Evolutionary conservation across 2,797 vertebrate genomes (phyloP).

Genomic region (Pseudomugil tenellus): DNA sequence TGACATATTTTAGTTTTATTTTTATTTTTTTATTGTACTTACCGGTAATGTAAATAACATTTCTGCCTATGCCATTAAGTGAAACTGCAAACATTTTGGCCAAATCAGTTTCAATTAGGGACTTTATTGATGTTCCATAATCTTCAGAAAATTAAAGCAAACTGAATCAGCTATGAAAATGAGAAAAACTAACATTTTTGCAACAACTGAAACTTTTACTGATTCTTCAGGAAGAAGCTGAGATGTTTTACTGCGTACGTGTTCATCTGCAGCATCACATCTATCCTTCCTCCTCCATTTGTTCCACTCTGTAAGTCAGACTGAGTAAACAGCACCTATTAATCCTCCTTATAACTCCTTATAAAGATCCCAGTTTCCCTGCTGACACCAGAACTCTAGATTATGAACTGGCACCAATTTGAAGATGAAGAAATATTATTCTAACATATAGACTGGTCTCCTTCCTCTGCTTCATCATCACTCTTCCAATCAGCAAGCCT

Average conservation of each 20-base stretch:
- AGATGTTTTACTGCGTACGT: conserved; percentile 9
- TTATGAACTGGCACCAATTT: not conserved
- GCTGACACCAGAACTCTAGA: not conserved
- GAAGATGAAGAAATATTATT: not conserved
- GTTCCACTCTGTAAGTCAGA: conserved; percentile 25
- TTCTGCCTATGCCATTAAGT: too few species aligned
- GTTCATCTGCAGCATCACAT: conserved; percentile 41
- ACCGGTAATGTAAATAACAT: too few species aligned
- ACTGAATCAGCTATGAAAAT: too few species aligned
- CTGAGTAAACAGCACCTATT: conserved; percentile 5
- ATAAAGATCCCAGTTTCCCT: not conserved
- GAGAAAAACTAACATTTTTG: too few species aligned
- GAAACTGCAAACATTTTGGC: too few species aligned
- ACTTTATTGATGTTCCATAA: too few species aligned
- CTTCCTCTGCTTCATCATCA: not conserved
- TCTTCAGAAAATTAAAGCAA: too few species aligned
- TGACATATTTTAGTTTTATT: too few species aligned
- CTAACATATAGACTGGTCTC: not conserved
- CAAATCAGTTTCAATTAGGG: too few species aligned
- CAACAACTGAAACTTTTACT: conserved; percentile 1
- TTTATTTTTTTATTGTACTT: too few species aligned
- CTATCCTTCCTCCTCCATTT: conserved; percentile 10
- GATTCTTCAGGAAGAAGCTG: not conserved
- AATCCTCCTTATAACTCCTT: conserved; percentile 4
- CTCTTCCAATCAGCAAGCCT: not conserved